phyloP scores from a whole-genome alignment of 2,797 vertebrate species.

The Atherinosoma microstoma region DNA sequence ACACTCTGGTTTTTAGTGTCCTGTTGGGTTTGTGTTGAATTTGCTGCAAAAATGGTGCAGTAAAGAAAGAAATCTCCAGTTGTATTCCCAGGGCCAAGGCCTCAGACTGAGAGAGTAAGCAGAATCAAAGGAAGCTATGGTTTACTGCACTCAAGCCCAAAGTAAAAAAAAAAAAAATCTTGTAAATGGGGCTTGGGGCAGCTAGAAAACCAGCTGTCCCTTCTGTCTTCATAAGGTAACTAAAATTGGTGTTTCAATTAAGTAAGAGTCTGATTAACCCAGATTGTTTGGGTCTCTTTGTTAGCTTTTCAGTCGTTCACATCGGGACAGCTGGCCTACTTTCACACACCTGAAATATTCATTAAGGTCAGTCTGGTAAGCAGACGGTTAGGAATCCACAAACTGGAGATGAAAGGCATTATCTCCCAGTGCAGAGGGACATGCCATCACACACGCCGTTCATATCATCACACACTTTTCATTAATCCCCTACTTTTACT shows the following conservation, averaged over 20 bases:
- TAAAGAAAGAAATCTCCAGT: slow-evolving; percentile 7
- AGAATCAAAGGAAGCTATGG: slow-evolving; percentile 17
- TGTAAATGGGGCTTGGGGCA: not conserved
- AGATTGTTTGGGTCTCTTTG: slow-evolving; percentile 24
- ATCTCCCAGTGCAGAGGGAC: not conserved
- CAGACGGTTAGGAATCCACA: slow-evolving; percentile 43
- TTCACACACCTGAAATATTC: slow-evolving; percentile 82
- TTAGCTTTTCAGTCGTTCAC: slow-evolving; percentile 20
- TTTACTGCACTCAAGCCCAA: slow-evolving; percentile 4
- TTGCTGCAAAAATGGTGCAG: slow-evolving; percentile 5
- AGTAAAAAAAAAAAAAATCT: too few relatives aligned
- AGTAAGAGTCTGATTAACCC: not conserved
- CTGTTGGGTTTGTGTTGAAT: not conserved
- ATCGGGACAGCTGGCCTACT: slow-evolving; percentile 73
- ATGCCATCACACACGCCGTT: not conserved
- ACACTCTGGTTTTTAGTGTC: not conserved
- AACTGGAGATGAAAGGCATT: slow-evolving; percentile 5
- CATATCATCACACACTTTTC: not conserved
- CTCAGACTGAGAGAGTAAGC: slow-evolving; percentile 16
- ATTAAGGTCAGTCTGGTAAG: slow-evolving; percentile 71
- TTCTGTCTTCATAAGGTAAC: not conserved
- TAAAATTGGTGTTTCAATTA: not conserved
- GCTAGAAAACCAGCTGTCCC: not conserved
- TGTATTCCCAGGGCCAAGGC: slow-evolving; percentile 24
- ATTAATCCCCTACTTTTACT: slow-evolving; percentile 1